Evolutionary conservation across 2,113 vertebrate species (phyloP).

Genomic region (Microtus ochrogaster): DNA sequence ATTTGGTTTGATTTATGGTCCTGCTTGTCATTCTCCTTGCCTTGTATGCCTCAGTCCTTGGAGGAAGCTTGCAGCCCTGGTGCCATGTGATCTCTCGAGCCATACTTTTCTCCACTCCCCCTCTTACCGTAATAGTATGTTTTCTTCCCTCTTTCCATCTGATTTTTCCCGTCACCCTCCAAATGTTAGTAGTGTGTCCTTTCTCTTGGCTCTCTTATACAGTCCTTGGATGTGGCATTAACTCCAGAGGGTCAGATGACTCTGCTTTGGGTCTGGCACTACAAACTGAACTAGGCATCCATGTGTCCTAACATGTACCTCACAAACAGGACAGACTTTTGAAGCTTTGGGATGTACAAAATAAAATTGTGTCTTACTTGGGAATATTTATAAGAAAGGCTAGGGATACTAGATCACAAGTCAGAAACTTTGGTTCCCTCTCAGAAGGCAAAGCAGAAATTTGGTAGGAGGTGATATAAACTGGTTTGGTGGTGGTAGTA

Average conservation of each 20-base stretch:
- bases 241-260: background rate
- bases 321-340: background rate
- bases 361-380: constrained; percentile 21
- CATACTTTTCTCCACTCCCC: background rate
- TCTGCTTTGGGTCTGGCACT: background rate
- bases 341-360: constrained; percentile 31
- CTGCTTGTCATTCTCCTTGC: constrained; percentile 29
- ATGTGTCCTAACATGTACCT: background rate
- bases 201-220: background rate
- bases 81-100: background rate
- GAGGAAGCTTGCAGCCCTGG: background rate
- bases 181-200: background rate
- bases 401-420: background rate
- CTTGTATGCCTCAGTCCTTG: background rate
- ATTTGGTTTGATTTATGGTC: background rate
- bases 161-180: background rate
- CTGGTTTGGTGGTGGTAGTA: background rate
- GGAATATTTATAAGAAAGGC: background rate
- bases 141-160: background rate
- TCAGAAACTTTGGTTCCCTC: background rate
- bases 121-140: background rate
- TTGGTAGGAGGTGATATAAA: background rate
- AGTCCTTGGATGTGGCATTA: background rate
- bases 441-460: background rate
- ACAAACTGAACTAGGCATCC: background rate